Evolutionary conservation across 1,140 invertebrate genomes (phyloP), one percentile per base, ranked within the genome.

Genomic region (Caenorhabditis inopinata): DNA sequence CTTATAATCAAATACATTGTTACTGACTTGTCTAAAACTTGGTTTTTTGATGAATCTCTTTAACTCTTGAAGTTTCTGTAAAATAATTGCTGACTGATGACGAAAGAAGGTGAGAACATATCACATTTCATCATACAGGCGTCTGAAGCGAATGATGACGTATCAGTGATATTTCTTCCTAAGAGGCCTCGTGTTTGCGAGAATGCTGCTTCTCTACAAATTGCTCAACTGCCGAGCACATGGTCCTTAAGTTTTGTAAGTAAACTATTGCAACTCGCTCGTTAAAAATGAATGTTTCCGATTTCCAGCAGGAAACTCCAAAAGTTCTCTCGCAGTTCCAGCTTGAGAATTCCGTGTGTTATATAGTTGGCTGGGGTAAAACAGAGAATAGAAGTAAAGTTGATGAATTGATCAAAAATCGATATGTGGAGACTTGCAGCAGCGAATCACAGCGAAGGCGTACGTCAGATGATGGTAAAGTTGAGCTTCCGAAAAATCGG

Each of bases 111-210:
- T n/a, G n/a, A n/a, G n/a, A n/a, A n/a, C n/a, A n/a, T n/a, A n/a
- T n/a, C n/a, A n/a, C n/a, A n/a, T n/a, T n/a, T n/a, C n/a, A n/a
- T n/a, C n/a, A n/a, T 25, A 25, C 27, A 68, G 58, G n/a, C 27
- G 21, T 38, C 58, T 25, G 58, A 68, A 68, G 58, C 58, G 11
- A 68, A 68, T 21, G 32, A 68, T 68, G 58, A 68, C n/a, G 58
- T 68, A 7, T 29, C 32, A 42, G n/a, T 68, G 21, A 12, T 68
- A 0, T 68, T 68, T 21, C 58, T 68, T 21, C 58, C 58, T 21
- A 35, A 68, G 23, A 68, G 29, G 23, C 16, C 58, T 14, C n/a
- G 21, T 21, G 58, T 68, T 21, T 68, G 58, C 38, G 32, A 68
- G 16, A 38, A 29, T 18, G 1, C 32, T 11, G 12, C n/a, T 2